phyloP scores from a whole-genome alignment of 2,797 vertebrate genomes.

The Lacerta viridis region DNA sequence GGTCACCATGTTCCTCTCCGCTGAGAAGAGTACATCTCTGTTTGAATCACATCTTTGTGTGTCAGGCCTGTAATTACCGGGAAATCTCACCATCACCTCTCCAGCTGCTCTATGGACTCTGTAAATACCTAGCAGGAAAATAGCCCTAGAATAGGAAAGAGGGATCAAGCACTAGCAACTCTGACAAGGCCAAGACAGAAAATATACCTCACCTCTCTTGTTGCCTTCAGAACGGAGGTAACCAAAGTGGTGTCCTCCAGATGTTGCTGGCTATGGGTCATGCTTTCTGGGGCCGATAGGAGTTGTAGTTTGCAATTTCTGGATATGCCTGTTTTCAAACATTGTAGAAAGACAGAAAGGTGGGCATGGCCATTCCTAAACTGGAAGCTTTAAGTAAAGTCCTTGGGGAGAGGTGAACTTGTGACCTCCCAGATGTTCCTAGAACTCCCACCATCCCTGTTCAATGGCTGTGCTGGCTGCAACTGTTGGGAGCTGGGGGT shows the following conservation, averaged over 20 bases:
- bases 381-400: too few relatives aligned
- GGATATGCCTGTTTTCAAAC: too few relatives aligned
- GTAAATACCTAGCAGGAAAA: not conserved
- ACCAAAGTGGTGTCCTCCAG: not conserved
- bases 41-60: constrained; percentile 13
- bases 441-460: too few relatives aligned
- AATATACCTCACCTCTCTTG: too few relatives aligned
- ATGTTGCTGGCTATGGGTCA: not conserved
- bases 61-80: rapidly evolving
- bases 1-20: not conserved
- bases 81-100: not conserved
- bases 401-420: too few relatives aligned
- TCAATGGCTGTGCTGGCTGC: too few relatives aligned
- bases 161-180: not conserved
- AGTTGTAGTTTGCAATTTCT: not conserved
- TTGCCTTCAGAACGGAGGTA: not conserved
- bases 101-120: not conserved
- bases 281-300: not conserved
- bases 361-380: too few relatives aligned
- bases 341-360: too few relatives aligned
- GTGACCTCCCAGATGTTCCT: too few relatives aligned
- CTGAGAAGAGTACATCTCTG: not conserved
- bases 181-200: not conserved
- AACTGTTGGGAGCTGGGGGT: too few relatives aligned
- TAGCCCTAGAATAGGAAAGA: not conserved